A percentile compares a stretch with the other conserved stretches of the same genome.
These are phyloP conservation scores for Dendroctonus valens DNA, from an alignment of 1,140 invertebrate species.

Conservation along the genomic window DNA sequence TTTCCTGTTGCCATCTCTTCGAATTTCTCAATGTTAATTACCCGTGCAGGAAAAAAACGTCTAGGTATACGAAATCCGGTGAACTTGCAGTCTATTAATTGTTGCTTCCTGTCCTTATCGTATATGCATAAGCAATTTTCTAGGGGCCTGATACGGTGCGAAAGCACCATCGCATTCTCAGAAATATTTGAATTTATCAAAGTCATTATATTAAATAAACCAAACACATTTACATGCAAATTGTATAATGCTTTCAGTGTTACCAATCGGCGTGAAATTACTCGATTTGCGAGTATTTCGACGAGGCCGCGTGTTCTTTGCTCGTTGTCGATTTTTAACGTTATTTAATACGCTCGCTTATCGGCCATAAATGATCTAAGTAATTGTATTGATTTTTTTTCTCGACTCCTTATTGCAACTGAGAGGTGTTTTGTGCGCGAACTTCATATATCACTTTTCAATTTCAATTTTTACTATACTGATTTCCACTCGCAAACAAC, in stretches of 20 bases:
- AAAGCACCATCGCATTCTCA: constrained; percentile 3
- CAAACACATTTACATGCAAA: constrained; percentile 14
- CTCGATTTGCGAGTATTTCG: constrained; percentile 2
- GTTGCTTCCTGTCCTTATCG: constrained; percentile 10
- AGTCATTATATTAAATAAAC: constrained; percentile 16
- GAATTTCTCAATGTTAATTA: constrained; percentile 7
- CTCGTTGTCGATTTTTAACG: too few relatives aligned
- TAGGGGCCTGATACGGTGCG: constrained; percentile 6
- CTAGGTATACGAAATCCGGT: constrained; percentile 5
- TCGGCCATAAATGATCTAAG: too few relatives aligned
- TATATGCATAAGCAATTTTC: constrained; percentile 9
- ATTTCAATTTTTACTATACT: too few relatives aligned
- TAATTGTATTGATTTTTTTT: too few relatives aligned
- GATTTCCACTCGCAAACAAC: too few relatives aligned
- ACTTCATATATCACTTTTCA: too few relatives aligned
- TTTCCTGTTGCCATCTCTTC: constrained; percentile 5
- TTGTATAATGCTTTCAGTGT: constrained; percentile 5
- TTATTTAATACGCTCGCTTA: too few relatives aligned
- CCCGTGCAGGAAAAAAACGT: not conserved
- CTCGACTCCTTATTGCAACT: too few relatives aligned
- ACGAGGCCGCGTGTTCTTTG: not conserved
- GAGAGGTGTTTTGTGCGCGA: too few relatives aligned
- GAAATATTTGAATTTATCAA: constrained; percentile 12
- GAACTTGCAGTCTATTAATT: constrained; percentile 1
- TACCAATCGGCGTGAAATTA: constrained; percentile 8